Evolutionary conservation across 2,113 vertebrate genomes (phyloP), one percentile per base, ranked within the genome.

Genomic region (Leucopsar rothschildi): DNA sequence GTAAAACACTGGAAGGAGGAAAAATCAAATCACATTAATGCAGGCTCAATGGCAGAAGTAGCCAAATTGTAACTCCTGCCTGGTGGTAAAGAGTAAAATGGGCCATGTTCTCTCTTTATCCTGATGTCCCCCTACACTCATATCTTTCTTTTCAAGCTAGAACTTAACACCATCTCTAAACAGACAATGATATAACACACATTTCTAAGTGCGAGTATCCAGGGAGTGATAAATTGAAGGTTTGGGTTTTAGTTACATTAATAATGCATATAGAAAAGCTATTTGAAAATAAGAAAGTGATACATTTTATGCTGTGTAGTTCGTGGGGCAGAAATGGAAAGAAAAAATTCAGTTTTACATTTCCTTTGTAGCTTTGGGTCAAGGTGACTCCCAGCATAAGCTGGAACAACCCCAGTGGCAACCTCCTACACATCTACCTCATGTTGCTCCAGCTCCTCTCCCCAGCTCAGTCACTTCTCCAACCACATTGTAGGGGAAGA

Each of bases 141-240:
- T 16, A 19, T 12, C 52, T 90, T 77, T 55, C 72, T 88, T 71
- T 94, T 88, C 56, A 65, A 78, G 64, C 69, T 64, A 93, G 76
- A 95, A 90, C 47, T 95, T 97, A 96, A 97, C 95, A 93, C 86
- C 83, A 17, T 65, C 76, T 71, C 91, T 94, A 95, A 95, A 86
- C 80, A 93, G 95, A 92, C 91, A 94, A 37, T 83, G 91, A 95
- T 88, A 93, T 88, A 96, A 93, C 80, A 75, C 88, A 71, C 56
- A 28, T 86, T 92, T 86, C 86, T 60, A 86, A 88, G 76, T 23
- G 82, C 0, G 7, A 90, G 69, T 12, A 40, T 75, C 86, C 88
- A 86, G 96, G 94, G 97, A 94, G 91, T 86, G 85, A 96, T 94
- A 95, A 95, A 97, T 94, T 86, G 94, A 92, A 93, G 93, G 63